Evolutionary conservation across 2,113 vertebrate genomes (phyloP).

Genomic region (Oreochromis niloticus): DNA sequence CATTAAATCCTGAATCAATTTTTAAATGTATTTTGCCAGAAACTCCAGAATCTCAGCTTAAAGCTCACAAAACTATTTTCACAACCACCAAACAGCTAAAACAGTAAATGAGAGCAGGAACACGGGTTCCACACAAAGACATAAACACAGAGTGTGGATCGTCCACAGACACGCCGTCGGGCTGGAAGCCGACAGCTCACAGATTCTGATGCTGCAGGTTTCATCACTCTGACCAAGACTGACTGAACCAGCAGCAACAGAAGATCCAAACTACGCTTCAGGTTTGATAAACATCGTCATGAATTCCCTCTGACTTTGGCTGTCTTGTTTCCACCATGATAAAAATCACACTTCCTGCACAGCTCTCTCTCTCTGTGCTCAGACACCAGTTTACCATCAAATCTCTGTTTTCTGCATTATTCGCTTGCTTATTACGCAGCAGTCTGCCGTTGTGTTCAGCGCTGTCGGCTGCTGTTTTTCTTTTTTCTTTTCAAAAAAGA

Average conservation of each 20-base stretch:
- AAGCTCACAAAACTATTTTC: not conserved
- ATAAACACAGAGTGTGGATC: not conserved
- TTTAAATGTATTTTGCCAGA: not conserved
- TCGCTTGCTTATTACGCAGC: not conserved
- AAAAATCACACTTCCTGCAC: not conserved
- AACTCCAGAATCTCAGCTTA: not conserved
- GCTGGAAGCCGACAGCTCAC: not conserved
- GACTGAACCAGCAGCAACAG: not conserved
- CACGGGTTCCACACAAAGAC: not conserved
- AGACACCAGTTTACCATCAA: not conserved
- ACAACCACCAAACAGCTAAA: no score
- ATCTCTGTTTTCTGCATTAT: not conserved
- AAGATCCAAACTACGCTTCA: not conserved
- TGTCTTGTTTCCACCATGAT: not conserved
- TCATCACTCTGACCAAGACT: not conserved
- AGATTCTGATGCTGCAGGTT: not conserved
- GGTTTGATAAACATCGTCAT: not conserved
- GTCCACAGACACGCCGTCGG: rapidly evolving
- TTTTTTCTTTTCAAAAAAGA: not conserved
- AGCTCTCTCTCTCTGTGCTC: not conserved
- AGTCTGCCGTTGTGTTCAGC: not conserved
- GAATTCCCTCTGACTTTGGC: not conserved
- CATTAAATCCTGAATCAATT: not conserved
- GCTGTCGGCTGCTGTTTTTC: no score
- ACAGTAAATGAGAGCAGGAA: no score